A percentile compares a stretch with the other conserved stretches of the same genome.
phyloP scores from a whole-genome alignment of 2,888 invertebrate genomes.

The Sarcophaga subvicina region DNA sequence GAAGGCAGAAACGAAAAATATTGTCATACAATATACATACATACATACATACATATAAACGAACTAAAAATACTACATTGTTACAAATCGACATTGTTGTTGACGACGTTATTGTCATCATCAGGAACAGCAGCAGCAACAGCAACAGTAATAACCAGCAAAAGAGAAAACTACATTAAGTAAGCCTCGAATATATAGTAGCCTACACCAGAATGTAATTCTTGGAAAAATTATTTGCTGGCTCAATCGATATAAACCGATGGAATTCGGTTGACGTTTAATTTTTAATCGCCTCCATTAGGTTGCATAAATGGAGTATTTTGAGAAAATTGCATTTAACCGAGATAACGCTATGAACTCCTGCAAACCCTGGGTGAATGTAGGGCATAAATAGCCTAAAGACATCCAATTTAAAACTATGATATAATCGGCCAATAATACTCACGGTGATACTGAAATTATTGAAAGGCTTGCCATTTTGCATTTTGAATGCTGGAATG shows the following conservation, averaged over 20 bases:
- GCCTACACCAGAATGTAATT: no score
- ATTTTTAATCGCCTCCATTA: no score
- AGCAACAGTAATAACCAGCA: slow-evolving; percentile 29
- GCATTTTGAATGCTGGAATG: no score
- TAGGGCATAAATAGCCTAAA: slow-evolving; percentile 7
- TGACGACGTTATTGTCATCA: slow-evolving; percentile 48
- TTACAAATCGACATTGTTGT: slow-evolving; percentile 58
- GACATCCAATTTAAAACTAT: slow-evolving; percentile 43
- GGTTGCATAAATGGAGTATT: no score
- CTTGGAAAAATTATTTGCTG: no score
- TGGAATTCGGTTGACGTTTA: no score
- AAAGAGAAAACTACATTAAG: background rate
- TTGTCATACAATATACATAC: background rate
- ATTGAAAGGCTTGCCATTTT: background rate
- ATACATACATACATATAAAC: background rate
- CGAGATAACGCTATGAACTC: no score
- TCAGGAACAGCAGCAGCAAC: background rate
- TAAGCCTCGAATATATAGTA: no score
- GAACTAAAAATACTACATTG: slow-evolving; percentile 38
- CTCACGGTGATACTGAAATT: background rate
- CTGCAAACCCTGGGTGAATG: background rate
- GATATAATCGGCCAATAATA: slow-evolving; percentile 18
- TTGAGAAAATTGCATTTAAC: no score
- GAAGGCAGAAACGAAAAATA: slow-evolving; percentile 14
- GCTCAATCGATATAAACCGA: no score